Conservation (phyloP, 2,888 invertebrate genomes). For the Tenthredo livida region DNA sequence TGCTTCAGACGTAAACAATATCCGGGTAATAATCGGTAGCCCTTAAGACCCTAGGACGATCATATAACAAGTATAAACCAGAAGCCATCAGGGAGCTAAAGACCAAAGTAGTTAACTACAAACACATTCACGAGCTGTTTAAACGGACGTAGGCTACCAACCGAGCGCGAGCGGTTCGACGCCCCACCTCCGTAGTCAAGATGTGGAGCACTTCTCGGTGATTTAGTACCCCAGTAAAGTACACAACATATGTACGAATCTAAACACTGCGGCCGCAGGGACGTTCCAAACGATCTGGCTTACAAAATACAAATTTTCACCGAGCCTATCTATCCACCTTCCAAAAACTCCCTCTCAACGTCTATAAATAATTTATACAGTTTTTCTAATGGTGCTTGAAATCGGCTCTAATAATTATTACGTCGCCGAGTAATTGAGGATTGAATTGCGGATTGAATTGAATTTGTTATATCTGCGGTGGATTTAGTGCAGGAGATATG, state of each 20-base stretch:
- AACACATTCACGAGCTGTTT: slow-evolving; percentile 58
- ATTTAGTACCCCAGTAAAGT: slow-evolving; percentile 70
- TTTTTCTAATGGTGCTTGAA: slow-evolving; percentile 13
- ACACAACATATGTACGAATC: slow-evolving; percentile 71
- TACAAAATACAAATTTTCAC: slow-evolving; percentile 62
- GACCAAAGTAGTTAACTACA: slow-evolving; percentile 40
- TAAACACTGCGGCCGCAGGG: slow-evolving; percentile 67
- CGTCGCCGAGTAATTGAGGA: not conserved
- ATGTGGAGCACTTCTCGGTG: slow-evolving; percentile 69
- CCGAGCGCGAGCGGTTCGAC: slow-evolving; percentile 54
- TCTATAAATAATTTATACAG: slow-evolving; percentile 15
- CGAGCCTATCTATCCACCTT: slow-evolving; percentile 20
- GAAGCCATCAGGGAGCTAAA: slow-evolving; percentile 16
- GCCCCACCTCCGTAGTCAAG: slow-evolving; percentile 36
- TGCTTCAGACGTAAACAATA: slow-evolving; percentile 26
- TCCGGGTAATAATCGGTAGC: slow-evolving; percentile 42
- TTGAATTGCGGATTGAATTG: no score
- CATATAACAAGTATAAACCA: slow-evolving; percentile 27
- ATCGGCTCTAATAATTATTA: not conserved
- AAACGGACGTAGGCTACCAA: slow-evolving; percentile 58
- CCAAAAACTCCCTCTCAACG: slow-evolving; percentile 11
- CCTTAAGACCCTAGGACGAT: slow-evolving; percentile 10
- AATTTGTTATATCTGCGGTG: not conserved
- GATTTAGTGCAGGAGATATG: not conserved
- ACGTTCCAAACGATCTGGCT: slow-evolving; percentile 59